Percentiles rank a stretch among this genome's conserved stretches.
phyloP scores from a whole-genome alignment of 64 coral and sea anemone genomes.

The Stichodactyla helianthus region DNA sequence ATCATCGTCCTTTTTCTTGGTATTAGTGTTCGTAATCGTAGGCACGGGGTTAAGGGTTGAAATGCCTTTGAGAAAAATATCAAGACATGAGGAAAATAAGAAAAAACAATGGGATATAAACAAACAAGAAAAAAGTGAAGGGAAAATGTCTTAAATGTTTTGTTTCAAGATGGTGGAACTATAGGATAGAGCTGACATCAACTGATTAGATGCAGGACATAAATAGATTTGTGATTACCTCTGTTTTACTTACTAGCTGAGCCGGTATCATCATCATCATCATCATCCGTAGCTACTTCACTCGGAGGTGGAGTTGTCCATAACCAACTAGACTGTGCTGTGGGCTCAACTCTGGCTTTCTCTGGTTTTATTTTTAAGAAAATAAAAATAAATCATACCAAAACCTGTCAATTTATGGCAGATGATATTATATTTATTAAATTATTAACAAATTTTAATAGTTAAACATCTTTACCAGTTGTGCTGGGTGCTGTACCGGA shows the following conservation, averaged over 20 bases:
- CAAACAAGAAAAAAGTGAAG: too few species aligned
- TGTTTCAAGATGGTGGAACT: not conserved
- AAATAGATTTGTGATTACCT: not conserved
- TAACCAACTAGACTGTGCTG: too few species aligned
- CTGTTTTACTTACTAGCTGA: constrained; percentile 5
- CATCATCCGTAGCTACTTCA: not conserved
- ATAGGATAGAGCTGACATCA: not conserved
- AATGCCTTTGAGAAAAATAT: not conserved
- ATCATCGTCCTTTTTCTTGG: not conserved
- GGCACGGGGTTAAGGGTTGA: too few species aligned
- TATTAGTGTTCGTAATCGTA: not conserved
- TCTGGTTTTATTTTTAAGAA: not conserved
- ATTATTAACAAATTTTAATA: not conserved
- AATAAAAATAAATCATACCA: not conserved
- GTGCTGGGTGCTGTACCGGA: not conserved
- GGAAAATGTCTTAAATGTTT: not conserved
- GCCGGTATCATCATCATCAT: constrained; percentile 4
- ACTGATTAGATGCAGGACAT: not conserved
- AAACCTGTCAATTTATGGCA: not conserved
- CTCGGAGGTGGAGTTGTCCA: not conserved
- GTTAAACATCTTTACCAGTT: not conserved
- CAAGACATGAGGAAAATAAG: not conserved
- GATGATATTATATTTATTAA: not conserved
- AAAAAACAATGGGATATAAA: not conserved
- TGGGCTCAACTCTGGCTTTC: not conserved